Evolutionary conservation across 2,113 vertebrate species (phyloP), one percentile per base, ranked within the genome.

Genomic region (Hemiscyllium ocellatum): DNA sequence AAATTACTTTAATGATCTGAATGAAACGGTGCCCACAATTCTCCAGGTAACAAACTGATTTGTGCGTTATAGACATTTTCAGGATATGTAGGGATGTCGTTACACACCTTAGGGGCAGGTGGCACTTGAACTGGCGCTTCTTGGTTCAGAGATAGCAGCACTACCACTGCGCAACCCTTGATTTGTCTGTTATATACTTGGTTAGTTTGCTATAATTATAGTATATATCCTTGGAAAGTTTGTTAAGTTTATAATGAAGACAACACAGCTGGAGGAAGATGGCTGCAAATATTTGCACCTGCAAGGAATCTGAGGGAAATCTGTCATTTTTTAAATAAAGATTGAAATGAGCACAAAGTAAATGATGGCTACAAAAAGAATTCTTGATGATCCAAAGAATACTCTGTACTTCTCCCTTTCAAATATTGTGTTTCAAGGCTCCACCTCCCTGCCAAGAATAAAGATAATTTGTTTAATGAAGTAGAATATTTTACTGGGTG

Each of bases 1-100:
- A 1, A 98, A 97, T 96, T 99, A 99, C 97, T 99, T 98, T 96
- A 96, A 95, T 68, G 99, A 99, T 97, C 97, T 99, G 90, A 97
- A 98, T 1, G 98, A 99, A 97, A 98, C 98, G 0, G 97, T 99
- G 78, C 98, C 98, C 96, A 99, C 98, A 29, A 97, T 99, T 96
- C 97, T 99, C 76, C 98, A 98, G 98, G 98, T 98, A 97, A 94
- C 86, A 22, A 76, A 15, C 90, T 96, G 68, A 69, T 50, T 72
- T 95, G 66, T 95, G 22, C n/a, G 24, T 65, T 61, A 56, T 56
- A 61, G 56, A 61, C 10, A 61, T 61, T 61, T 61, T 61, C 12
- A 7, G 56, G 12, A 61, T 61, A 12, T 61, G 7, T 12, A 61
- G 56, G 12, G 56, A 12, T 61, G 56, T 61, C 12, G 12, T 61